Base-by-base conservation (phyloP, 1,140 invertebrate species). In the Plutomurus gul region DNA sequence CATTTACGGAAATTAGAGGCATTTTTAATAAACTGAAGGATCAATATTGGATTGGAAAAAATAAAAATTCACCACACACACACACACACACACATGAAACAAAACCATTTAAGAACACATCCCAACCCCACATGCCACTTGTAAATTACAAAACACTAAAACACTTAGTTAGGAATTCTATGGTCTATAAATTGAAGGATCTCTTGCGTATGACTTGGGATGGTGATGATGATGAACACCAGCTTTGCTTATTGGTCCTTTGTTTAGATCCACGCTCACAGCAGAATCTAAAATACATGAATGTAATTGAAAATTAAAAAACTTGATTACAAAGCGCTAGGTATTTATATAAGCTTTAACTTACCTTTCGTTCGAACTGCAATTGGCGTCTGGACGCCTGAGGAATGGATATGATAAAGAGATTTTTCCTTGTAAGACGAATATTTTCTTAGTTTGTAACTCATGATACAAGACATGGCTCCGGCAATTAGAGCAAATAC, bases 131-230 rank as follows among this genome's bases (percentile, higher is more conserved):
- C n/a, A 43, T 43, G 2, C n/a, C 2, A 43, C 7, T 13, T 1
- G n/a, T 3, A 43, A 43, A 43, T 43, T 43, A 43, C n/a, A n/a
- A n/a, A n/a, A n/a, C n/a, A n/a, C n/a, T n/a, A n/a, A n/a, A n/a
- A n/a, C n/a, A n/a, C 11, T 8, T n/a, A 13, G 39, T 8, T 3
- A 43, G 2, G 11, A 56, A 27, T 16, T 20, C 70, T 72, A 72
- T 20, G 70, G 40, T 47, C 82, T 76, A 40, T 81, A 83, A 46
- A 83, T 30, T 4, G 82, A 83, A 13, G 80, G 36, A 73, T 83
- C 82, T 60, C 82, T 40, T 6, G 82, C 82, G 70, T 83, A 83
- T 70, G 79, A 77, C 1, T 71, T 72, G 18, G 49, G 73, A 60
- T 65, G 76, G 20, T 75, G 77, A 60, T 81, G 79, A 22, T 79